Base-by-base conservation (phyloP, 2,888 invertebrate species). In the Heliconius hortense region DNA sequence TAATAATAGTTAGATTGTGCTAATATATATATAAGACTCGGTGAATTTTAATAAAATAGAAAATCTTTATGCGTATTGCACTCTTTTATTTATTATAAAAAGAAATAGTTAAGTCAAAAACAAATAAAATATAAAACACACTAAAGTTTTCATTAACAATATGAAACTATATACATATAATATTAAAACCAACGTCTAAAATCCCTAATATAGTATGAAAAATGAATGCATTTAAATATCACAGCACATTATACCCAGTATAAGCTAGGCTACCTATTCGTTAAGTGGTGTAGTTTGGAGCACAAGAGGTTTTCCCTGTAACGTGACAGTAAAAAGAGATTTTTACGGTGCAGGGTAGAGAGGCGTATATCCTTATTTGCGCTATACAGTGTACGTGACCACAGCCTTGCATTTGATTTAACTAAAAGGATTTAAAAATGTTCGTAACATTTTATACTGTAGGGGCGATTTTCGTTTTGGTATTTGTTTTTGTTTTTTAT, bases 251-350 rank as follows among this genome's bases (percentile, higher is more conserved):
- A 39, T 11, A 13, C 43, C 4, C 4, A 13, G 39, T 13, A 39
- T 3, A 43, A 35, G 62, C 78, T 74, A 66, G 74, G 59, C 81
- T 74, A 74, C 84, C 84, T 84, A 86, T 85, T 84, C 82, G 80
- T 78, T 83, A 82, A 84, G 83, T 85, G 84, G 84, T 84, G 83
- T 85, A 87, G 87, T 87, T 86, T 82, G 84, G 83, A 79, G 80
- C 84, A 83, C 85, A 88, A 91, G 87, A 88, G 92, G 89, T 82
- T 93, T 93, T 91, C 90, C 85, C 82, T 93, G 93, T 93, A 87
- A 84, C 82, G 77, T 82, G 84, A 87, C 85, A 88, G 88, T 91
- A 89, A 91, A 91, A 88, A 88, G 88, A 87, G 87, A 86, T 88
- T 91, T 92, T 93, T 92, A 92, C 89, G 90, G 88, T 89, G 87